A percentile compares a stretch with the other conserved stretches of the same genome.
phyloP scores from a whole-genome alignment of 1,140 invertebrate species.

The Orchestia grillus region DNA sequence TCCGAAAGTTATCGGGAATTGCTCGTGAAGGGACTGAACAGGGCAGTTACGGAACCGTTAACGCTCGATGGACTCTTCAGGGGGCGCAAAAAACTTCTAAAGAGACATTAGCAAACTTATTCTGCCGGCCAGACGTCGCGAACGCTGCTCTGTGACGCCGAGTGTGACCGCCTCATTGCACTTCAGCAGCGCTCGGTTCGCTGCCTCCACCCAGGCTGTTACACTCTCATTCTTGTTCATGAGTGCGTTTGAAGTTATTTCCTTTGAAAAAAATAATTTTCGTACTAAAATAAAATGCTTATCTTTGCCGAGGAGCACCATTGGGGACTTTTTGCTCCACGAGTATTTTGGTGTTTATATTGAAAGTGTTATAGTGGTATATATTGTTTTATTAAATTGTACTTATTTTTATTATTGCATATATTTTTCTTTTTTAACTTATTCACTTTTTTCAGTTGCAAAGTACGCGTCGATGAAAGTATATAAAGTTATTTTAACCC shows the following conservation, averaged over 20 bases:
- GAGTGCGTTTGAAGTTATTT: not conserved
- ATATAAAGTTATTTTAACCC: not conserved
- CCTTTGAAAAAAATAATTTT: not conserved
- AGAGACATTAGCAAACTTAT: constrained; percentile 56
- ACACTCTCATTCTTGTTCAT: not conserved
- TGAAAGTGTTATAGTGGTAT: too few relatives aligned
- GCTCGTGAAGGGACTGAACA: not conserved
- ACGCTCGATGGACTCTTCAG: constrained; percentile 16
- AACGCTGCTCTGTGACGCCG: not conserved
- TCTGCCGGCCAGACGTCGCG: not conserved
- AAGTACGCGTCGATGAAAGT: too few relatives aligned
- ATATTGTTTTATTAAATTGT: too few relatives aligned
- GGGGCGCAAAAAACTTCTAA: constrained; percentile 19
- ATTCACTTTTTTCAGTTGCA: too few relatives aligned
- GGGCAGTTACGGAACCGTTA: constrained; percentile 36
- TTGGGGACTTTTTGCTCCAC: not conserved
- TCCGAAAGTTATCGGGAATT: constrained; percentile 37
- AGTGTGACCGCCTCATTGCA: not conserved
- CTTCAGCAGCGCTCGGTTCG: not conserved
- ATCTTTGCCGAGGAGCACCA: not conserved
- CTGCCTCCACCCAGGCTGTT: not conserved
- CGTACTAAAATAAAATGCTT: not conserved
- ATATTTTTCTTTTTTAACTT: not conserved
- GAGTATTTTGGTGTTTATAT: too few relatives aligned
- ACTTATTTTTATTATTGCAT: not conserved